A percentile compares a stretch with the other conserved stretches of the same genome.
Conservation (phyloP, 64 coral and sea anemone species). For the Anthopleura sola region DNA sequence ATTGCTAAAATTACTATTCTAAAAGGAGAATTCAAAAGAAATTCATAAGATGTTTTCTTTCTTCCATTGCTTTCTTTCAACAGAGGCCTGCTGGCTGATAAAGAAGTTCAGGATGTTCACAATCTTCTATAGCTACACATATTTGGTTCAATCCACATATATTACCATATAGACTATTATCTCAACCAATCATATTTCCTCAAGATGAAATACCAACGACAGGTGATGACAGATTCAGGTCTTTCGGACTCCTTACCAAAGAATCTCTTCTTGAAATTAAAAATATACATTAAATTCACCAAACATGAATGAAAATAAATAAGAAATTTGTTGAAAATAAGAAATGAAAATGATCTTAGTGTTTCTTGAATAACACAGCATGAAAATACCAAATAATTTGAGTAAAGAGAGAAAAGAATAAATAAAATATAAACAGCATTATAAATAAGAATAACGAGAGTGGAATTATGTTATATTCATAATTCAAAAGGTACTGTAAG, state of each 20-base stretch:
- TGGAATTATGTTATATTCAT: neutral
- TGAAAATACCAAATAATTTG: slow-evolving; percentile 6
- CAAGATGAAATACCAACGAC: neutral
- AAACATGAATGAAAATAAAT: neutral
- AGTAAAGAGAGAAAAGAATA: slow-evolving; percentile 8
- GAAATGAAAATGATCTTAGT: neutral
- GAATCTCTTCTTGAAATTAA: neutral
- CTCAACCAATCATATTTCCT: neutral
- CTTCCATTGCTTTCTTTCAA: neutral
- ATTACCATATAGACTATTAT: neutral
- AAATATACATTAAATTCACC: neutral
- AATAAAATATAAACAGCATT: neutral
- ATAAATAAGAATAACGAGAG: neutral
- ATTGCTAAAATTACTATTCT: neutral
- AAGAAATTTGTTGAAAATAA: neutral
- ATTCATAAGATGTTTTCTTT: neutral
- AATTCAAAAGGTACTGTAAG: neutral
- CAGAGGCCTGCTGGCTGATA: neutral
- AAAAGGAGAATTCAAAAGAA: neutral
- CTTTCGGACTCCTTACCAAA: neutral
- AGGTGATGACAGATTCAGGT: neutral
- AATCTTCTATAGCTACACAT: neutral
- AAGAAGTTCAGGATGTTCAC: neutral
- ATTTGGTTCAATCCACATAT: neutral
- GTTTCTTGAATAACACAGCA: neutral